Evolutionary conservation across 1,140 invertebrate species (phyloP), one percentile per base, ranked within the genome.

Genomic region (Diploscapter pachys): DNA sequence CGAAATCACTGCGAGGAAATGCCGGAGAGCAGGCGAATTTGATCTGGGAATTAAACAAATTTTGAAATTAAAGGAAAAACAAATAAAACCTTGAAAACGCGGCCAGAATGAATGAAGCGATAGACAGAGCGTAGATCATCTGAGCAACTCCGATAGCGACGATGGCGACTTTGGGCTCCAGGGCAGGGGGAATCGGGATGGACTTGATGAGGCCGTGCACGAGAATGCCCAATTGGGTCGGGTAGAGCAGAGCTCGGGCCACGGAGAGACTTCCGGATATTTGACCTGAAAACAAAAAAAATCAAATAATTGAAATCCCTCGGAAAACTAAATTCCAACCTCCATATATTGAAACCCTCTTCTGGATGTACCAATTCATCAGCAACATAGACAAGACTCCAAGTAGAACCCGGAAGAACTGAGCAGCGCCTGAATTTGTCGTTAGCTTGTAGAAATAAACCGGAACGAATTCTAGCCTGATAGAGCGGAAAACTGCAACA

Each of bases 41-140:
- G 50, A 52, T 70, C 68, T 70, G 68, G 62, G 50, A 63, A 61
- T 61, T 31, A 55, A 69, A 69, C 57, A 9, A 50, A 49, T 54
- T n/a, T 52, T 54, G 9, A 57, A 50, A 3, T 31, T 2, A 57
- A 31, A 31, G 5, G 4, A 5, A 31, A 31, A 31, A 31, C 31
- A 31, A 31, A 31, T 31, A 31, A 31, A 31, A 31, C 31, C 31
- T 31, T 31, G 31, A 31, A 31, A 31, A 31, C 31, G 31, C 31
- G 31, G 31, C 31, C 31, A 31, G 31, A 31, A 31, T 31, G 31
- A 31, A 31, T 31, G 31, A 31, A 31, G 31, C 31, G 31, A 31
- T 31, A 31, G 31, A 31, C 31, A 31, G 31, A 31, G 31, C 31
- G 31, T 31, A 31, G 31, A 31, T 31, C 31, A 31, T 31, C 31